Percentiles rank a stretch among this genome's conserved stretches.
These are phyloP conservation scores for Proctacanthus coquilletti DNA, from an alignment of 1,140 invertebrate genomes.

Conservation along the genomic window DNA sequence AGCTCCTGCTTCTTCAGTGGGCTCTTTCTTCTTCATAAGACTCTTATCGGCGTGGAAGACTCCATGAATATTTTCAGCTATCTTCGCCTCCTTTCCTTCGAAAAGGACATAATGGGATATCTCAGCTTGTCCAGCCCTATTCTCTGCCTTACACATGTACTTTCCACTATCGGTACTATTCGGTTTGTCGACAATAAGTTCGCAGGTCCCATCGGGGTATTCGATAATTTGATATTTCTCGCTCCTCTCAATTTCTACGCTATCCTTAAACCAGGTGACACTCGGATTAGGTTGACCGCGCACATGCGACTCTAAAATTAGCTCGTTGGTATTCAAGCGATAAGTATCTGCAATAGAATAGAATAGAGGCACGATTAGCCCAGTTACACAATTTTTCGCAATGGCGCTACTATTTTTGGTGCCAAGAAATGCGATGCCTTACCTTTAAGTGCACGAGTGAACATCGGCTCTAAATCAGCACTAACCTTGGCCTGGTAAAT, in stretches of 20 bases:
- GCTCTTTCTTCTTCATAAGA: constrained; percentile 18
- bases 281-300: constrained; percentile 61
- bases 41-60: constrained; percentile 29
- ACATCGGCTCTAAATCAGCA: constrained; percentile 23
- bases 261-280: constrained; percentile 74
- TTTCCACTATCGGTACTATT: constrained; percentile 23
- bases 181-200: constrained; percentile 23
- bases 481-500: constrained; percentile 28
- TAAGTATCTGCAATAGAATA: constrained; percentile 29
- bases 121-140: constrained; percentile 23
- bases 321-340: constrained; percentile 25
- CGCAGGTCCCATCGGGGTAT: constrained; percentile 22
- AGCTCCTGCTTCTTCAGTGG: constrained; percentile 5
- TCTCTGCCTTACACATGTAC: constrained; percentile 24
- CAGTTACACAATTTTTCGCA: not conserved
- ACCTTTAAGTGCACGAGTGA: constrained; percentile 29
- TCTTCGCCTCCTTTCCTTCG: constrained; percentile 20
- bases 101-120: constrained; percentile 23
- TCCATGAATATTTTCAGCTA: constrained; percentile 27
- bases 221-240: constrained; percentile 18
- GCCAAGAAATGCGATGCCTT: constrained; percentile 6
- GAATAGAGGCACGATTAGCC: too few relatives aligned
- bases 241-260: constrained; percentile 34
- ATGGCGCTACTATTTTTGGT: not conserved
- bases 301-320: constrained; percentile 35